Conservation (phyloP, 2,113 vertebrate species). For the Athene noctua region DNA sequence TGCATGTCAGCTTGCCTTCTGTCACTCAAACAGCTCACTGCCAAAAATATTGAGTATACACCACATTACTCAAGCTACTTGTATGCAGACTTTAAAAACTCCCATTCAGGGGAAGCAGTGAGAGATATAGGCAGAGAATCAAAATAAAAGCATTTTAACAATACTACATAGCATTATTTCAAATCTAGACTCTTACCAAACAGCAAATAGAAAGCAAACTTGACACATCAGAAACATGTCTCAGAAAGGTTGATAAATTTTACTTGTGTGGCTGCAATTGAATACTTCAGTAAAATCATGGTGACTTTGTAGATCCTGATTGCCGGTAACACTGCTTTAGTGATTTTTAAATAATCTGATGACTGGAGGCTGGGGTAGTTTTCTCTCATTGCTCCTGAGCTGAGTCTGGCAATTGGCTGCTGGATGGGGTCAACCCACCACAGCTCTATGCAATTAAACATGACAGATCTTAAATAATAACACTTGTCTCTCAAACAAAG, state of each 20-base stretch:
- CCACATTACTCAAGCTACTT: background rate
- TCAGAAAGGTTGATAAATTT: background rate
- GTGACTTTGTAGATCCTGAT: background rate
- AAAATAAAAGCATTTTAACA: background rate
- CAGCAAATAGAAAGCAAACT: background rate
- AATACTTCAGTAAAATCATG: background rate
- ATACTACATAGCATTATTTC: background rate
- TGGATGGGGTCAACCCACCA: background rate
- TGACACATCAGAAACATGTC: background rate
- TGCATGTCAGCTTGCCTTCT: background rate
- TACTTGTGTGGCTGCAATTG: background rate
- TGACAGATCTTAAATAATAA: background rate
- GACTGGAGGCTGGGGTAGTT: fast-evolving
- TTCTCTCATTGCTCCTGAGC: background rate
- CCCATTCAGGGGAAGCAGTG: background rate
- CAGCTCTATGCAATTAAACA: background rate
- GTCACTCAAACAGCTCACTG: background rate
- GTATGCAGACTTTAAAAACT: background rate
- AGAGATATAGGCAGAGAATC: background rate
- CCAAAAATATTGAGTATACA: background rate
- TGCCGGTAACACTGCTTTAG: background rate
- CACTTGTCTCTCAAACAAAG: background rate
- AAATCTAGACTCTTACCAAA: background rate
- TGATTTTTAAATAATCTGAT: background rate
- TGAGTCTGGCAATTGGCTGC: background rate